Evolutionary conservation across 2,113 vertebrate species (phyloP).

Genomic region (Leptocoma aspasia): DNA sequence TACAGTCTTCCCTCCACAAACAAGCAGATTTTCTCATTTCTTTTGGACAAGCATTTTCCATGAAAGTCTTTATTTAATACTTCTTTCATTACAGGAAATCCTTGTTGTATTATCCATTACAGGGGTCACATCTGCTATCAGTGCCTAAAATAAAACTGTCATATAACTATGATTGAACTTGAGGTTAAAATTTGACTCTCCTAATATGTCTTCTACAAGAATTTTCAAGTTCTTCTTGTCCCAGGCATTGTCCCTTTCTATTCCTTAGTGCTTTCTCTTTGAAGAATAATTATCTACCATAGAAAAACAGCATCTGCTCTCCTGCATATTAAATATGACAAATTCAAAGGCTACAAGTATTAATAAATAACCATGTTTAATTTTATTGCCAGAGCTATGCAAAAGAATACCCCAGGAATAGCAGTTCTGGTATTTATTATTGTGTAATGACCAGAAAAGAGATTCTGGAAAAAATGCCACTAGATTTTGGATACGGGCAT

Average conservation of each 20-base stretch:
- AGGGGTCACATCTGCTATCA: background rate
- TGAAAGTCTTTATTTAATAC: constrained; percentile 13
- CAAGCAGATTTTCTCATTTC: background rate
- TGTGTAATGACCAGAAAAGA: background rate
- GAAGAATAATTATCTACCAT: constrained; percentile 6
- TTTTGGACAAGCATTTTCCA: background rate
- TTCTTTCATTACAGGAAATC: constrained; percentile 59
- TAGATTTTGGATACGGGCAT: background rate
- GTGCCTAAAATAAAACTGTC: background rate
- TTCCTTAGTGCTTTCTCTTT: background rate
- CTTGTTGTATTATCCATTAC: background rate
- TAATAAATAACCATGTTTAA: background rate
- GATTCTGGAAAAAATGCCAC: background rate
- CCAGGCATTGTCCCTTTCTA: background rate
- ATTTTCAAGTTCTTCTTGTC: background rate
- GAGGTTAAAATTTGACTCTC: background rate
- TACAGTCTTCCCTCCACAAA: background rate
- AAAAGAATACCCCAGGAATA: background rate
- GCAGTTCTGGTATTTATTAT: background rate
- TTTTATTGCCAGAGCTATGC: background rate
- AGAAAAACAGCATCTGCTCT: background rate
- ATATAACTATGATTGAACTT: background rate
- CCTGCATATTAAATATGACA: background rate
- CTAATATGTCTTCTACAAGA: background rate
- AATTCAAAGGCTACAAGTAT: background rate